Conservation (phyloP, 2,797 vertebrate genomes). For the Pantherophis vulpinus region DNA sequence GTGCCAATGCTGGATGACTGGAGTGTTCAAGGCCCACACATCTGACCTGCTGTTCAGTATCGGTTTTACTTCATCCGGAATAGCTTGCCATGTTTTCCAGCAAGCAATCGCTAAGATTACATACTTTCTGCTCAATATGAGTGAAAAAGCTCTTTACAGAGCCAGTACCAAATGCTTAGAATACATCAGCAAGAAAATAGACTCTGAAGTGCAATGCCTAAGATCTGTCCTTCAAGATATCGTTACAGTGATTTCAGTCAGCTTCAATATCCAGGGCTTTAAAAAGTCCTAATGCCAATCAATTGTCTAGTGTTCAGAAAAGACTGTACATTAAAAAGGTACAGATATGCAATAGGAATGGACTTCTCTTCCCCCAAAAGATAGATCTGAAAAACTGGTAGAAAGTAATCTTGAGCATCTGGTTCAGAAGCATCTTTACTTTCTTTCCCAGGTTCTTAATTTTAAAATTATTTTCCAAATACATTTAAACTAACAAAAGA, state of each 20-base stretch:
- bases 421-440: slow-evolving; percentile 47
- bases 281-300: slow-evolving; percentile 52
- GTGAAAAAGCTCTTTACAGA: slow-evolving; percentile 59
- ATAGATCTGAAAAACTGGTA: slow-evolving; percentile 47
- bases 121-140: slow-evolving; percentile 54
- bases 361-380: slow-evolving; percentile 65
- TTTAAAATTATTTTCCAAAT: slow-evolving; percentile 57
- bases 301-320: slow-evolving; percentile 54
- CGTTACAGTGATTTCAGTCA: slow-evolving; percentile 62
- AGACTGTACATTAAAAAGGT: slow-evolving; percentile 43
- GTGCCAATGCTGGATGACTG: slow-evolving; percentile 57
- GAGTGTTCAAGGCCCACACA: slow-evolving; percentile 59
- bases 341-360: slow-evolving; percentile 49
- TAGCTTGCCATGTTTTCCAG: slow-evolving; percentile 59
- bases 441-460: slow-evolving; percentile 52
- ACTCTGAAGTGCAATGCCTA: slow-evolving; percentile 41
- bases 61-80: slow-evolving; percentile 65
- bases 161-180: slow-evolving; percentile 54
- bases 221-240: slow-evolving; percentile 56
- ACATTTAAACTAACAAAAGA: slow-evolving; percentile 29
- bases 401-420: slow-evolving; percentile 47
- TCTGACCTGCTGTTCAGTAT: slow-evolving; percentile 60
- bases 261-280: slow-evolving; percentile 57
- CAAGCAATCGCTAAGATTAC: slow-evolving; percentile 53
- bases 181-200: slow-evolving; percentile 47